These are phyloP conservation scores for Caenorhabditis brenneri DNA, from an alignment of 1,140 invertebrate genomes.

Conservation along the genomic window DNA sequence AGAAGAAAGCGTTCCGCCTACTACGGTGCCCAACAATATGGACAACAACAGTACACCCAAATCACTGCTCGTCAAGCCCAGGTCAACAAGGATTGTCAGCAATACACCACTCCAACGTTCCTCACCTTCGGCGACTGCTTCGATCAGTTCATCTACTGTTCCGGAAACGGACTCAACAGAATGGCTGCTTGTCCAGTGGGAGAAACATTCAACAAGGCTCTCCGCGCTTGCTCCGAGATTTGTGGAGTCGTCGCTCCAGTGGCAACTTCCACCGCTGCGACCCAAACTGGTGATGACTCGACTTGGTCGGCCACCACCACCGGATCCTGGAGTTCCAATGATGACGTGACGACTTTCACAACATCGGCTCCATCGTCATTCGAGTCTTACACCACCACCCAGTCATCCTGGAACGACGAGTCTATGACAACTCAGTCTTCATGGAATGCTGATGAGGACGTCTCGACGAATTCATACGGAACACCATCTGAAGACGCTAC, in stretches of 20 bases:
- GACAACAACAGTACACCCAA: not conserved
- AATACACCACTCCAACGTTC: conserved; percentile 5
- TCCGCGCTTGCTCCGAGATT: conserved; percentile 10
- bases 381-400: conserved; percentile 6
- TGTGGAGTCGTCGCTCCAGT: not conserved
- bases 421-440: not conserved
- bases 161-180: not conserved
- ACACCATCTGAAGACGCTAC: not conserved
- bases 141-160: conserved; percentile 29
- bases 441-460: not conserved
- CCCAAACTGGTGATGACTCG: not conserved
- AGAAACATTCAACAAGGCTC: conserved; percentile 17
- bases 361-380: not conserved
- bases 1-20: conserved; percentile 19
- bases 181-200: conserved; percentile 7
- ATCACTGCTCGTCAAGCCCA: not conserved
- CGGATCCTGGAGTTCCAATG: not conserved
- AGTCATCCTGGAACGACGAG: not conserved
- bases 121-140: conserved; percentile 11
- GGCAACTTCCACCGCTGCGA: not conserved
- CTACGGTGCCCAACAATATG: not conserved
- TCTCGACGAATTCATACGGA: not conserved
- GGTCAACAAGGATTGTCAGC: conserved; percentile 5
- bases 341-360: not conserved
- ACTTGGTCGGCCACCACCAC: not conserved